Evolutionary conservation across 2,113 vertebrate species (phyloP).

Genomic region (Chloroceryle aenea): DNA sequence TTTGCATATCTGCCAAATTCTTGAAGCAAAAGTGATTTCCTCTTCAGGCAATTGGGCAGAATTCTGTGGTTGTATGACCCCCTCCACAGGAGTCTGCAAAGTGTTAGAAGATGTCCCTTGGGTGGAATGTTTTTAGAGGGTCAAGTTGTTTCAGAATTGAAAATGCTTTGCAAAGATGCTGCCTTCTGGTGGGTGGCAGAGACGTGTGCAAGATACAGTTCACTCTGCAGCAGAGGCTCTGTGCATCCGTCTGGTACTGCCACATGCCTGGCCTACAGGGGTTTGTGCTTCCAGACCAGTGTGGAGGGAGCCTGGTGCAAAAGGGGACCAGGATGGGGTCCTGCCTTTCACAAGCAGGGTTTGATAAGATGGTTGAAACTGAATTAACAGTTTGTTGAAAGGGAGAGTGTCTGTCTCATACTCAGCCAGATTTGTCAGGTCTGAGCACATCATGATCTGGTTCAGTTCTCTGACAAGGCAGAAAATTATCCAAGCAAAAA

Average conservation of each 20-base stretch:
- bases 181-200: background rate
- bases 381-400: background rate
- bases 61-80: background rate
- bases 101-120: background rate
- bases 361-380: background rate
- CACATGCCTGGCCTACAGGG: background rate
- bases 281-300: background rate
- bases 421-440: background rate
- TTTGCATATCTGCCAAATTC: background rate
- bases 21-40: background rate
- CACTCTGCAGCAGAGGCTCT: background rate
- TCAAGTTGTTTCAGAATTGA: background rate
- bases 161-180: background rate
- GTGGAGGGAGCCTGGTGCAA: background rate
- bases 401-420: background rate
- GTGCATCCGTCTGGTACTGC: background rate
- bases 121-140: background rate
- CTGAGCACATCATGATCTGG: background rate
- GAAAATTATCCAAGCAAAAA: background rate
- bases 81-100: background rate
- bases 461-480: background rate
- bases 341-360: accelerated
- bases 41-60: background rate
- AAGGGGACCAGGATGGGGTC: background rate
- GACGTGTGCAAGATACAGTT: accelerated